A percentile compares a stretch with the other conserved stretches of the same genome.
Evolutionary conservation across 2,888 invertebrate species (phyloP).

Genomic region (Psylliodes chrysocephalus): DNA sequence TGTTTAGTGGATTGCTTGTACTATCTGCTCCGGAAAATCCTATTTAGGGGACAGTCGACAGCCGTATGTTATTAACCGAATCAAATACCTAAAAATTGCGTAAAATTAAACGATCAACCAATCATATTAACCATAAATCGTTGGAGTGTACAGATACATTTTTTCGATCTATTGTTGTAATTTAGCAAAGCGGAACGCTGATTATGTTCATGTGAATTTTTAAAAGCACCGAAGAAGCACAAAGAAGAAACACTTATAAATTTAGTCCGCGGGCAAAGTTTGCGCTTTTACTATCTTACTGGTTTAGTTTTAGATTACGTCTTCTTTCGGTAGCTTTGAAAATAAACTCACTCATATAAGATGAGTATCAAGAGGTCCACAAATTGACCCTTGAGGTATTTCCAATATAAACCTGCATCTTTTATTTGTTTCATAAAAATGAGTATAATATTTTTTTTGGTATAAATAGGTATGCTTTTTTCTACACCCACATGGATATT

Average conservation of each 20-base stretch:
- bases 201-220: slow-evolving; percentile 38
- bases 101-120: slow-evolving; percentile 40
- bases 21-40: not conserved
- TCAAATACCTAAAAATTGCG: slow-evolving; percentile 39
- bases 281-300: no score
- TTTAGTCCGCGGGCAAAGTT: not conserved
- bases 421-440: no score
- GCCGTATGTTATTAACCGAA: slow-evolving; percentile 25
- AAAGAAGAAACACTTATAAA: slow-evolving; percentile 36
- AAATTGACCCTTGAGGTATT: no score
- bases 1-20: no score
- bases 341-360: no score
- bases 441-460: no score
- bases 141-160: slow-evolving; percentile 31
- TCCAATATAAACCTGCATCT: no score
- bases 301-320: no score
- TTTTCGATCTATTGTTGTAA: slow-evolving; percentile 40
- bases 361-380: no score
- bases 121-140: slow-evolving; percentile 36
- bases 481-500: no score
- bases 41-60: slow-evolving; percentile 12
- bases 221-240: slow-evolving; percentile 35
- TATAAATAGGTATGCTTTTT: no score
- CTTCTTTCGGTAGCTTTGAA: no score
- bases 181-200: slow-evolving; percentile 36